Base-by-base conservation (phyloP, 1,140 invertebrate genomes). In the Lordiphosa clarofinis region DNA sequence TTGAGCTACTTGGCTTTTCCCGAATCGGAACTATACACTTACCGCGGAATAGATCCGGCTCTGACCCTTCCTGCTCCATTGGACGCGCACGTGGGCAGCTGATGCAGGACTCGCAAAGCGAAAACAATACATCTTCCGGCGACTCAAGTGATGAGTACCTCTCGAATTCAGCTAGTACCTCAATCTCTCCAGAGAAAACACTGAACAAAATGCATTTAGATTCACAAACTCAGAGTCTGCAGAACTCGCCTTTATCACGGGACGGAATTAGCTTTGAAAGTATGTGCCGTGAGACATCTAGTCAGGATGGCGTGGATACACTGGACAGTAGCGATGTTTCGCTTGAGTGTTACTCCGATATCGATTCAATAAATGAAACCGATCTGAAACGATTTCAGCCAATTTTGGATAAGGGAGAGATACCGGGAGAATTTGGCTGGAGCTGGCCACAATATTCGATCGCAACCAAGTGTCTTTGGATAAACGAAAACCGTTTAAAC, bases 1-100 rank as follows among this genome's bases (percentile, higher is more conserved):
- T 96, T 69, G 93, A 94, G 72, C 91, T 96, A 48, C 91, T 95
- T 52, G 94, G 94, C 4, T 96, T 95, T 89, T 94, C 95, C 82
- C 92, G 94, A 76, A 91, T 96, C 79, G 94, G 92, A 33, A 89
- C 88, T 12, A 65, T 89, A 43, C 82, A 89, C 12, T 64, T 88
- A 46, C 79, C 87, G 21, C 69, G 88, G 7, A 73, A 74, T 56
- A 70, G 88, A 7, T 88, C 86, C 5, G 88, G 87, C 1, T 88
- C 87, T 1, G 88, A 89, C 73, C 88, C 88, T 15, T 87, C 87
- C 4, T 88, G 86, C 44, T 87, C 87, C 13, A 44, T 88, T 37
- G 87, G 87, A n/a, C 69, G 66, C 28, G 73, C 75, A 2, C 71
- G 74, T 19, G 81, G 69, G 3, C 66, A 70, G 12, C 43, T 69